phyloP scores from a whole-genome alignment of 2,797 vertebrate species.

The Chloroceryle amazona region DNA sequence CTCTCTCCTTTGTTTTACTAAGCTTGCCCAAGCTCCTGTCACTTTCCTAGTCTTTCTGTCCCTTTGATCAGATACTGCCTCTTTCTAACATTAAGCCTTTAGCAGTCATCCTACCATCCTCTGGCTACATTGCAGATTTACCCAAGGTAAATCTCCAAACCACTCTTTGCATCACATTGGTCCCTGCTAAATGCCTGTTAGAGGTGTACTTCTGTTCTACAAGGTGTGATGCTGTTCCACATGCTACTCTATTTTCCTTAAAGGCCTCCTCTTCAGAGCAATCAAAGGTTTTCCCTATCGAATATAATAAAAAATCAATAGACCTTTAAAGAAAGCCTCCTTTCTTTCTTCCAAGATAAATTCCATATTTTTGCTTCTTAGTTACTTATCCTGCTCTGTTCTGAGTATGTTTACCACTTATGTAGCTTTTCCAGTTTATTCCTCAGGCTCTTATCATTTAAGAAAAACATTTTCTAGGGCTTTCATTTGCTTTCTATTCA shows the following conservation, averaged over 20 bases:
- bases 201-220: background rate
- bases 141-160: background rate
- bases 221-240: background rate
- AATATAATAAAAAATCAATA: background rate
- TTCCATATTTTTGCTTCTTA: background rate
- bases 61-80: background rate
- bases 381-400: background rate
- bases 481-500: background rate
- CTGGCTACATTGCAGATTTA: background rate
- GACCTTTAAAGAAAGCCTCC: background rate
- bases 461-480: background rate
- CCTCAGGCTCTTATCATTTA: background rate
- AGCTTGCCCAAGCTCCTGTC: background rate
- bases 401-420: slow-evolving; percentile 4
- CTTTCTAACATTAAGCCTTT: background rate
- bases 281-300: background rate
- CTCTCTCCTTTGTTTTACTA: background rate
- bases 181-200: background rate
- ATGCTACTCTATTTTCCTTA: background rate
- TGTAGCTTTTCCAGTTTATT: slow-evolving; percentile 42
- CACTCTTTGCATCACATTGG: background rate
- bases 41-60: background rate
- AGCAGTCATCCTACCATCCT: background rate
- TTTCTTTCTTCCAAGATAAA: background rate
- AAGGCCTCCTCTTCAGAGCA: background rate